phyloP scores from a whole-genome alignment of 2,888 invertebrate genomes.

The Gasteruption jaculator region DNA sequence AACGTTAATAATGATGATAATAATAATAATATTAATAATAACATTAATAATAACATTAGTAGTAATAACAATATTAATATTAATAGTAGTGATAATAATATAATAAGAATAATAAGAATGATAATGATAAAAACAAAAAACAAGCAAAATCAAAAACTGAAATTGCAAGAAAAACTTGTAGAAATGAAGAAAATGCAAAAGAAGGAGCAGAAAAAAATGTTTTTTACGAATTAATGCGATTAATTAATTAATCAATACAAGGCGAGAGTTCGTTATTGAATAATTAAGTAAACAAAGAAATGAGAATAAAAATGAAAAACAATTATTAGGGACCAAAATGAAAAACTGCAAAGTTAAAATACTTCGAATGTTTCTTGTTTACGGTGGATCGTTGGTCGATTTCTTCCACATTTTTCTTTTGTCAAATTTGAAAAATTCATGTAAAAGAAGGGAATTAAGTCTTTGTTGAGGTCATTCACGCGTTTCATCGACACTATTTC shows the following conservation, averaged over 20 bases:
- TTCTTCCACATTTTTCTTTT: slow-evolving; percentile 8
- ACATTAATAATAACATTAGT: slow-evolving; percentile 17
- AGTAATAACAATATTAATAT: too few species aligned
- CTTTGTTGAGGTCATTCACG: slow-evolving; percentile 18
- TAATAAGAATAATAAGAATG: slow-evolving; percentile 18
- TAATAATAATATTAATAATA: slow-evolving; percentile 15
- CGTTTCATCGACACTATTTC: slow-evolving; percentile 28
- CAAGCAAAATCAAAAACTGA: slow-evolving; percentile 26
- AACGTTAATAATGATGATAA: too few species aligned
- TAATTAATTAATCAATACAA: too few species aligned
- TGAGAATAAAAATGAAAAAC: slow-evolving; percentile 19
- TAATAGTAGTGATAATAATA: slow-evolving; percentile 24
- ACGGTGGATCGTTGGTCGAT: slow-evolving; percentile 35
- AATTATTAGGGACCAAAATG: slow-evolving; percentile 43
- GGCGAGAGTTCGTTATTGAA: too few species aligned
- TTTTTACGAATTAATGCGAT: too few species aligned
- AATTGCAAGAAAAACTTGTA: slow-evolving; percentile 15
- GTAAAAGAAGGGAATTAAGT: not conserved
- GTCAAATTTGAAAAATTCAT: not conserved
- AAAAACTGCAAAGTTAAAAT: slow-evolving; percentile 8
- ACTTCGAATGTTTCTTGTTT: too few species aligned
- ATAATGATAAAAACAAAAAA: slow-evolving; percentile 20
- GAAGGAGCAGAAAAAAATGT: slow-evolving; percentile 8
- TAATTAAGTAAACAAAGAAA: slow-evolving; percentile 5
- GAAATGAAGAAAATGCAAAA: not conserved